Conservation (phyloP, 1,140 invertebrate species). For the Kradibia gibbosae region DNA sequence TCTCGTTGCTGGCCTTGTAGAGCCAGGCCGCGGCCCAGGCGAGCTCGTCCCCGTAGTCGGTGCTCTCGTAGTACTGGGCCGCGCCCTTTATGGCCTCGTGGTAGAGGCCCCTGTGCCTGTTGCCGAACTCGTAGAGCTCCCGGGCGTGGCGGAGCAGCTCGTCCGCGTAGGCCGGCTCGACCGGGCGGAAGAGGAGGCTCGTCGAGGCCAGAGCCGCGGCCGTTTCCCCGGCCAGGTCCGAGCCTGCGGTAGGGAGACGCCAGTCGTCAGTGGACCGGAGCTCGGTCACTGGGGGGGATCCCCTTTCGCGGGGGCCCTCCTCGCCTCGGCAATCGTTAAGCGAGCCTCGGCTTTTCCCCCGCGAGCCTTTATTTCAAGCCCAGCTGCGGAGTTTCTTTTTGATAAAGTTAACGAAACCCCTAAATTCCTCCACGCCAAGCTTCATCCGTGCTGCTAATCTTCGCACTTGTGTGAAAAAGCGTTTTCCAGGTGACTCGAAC, state of each 20-base stretch:
- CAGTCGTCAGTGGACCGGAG: too few species aligned
- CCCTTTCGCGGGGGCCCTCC: too few species aligned
- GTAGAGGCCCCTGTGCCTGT: conserved; percentile 74
- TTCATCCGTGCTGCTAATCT: too few species aligned
- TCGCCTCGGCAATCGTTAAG: too few species aligned
- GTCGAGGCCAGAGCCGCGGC: conserved; percentile 76
- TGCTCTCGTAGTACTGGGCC: conserved; percentile 74
- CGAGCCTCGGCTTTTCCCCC: too few species aligned
- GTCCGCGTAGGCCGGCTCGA: conserved; percentile 72
- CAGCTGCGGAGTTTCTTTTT: too few species aligned
- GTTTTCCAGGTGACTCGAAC: too few species aligned
- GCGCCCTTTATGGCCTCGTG: conserved; percentile 75
- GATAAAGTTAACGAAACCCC: too few species aligned
- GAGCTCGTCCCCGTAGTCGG: conserved; percentile 77
- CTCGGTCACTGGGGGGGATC: too few species aligned
- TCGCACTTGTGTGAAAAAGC: too few species aligned
- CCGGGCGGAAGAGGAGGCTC: conserved; percentile 72
- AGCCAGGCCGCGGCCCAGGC: conserved; percentile 78
- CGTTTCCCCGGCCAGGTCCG: conserved; percentile 78
- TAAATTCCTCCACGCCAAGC: too few species aligned
- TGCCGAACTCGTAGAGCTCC: conserved; percentile 77
- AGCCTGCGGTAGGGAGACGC: conserved; percentile 70
- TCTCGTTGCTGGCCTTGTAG: conserved; percentile 75
- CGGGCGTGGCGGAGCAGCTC: conserved; percentile 73
- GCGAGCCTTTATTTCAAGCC: too few species aligned